phyloP scores from a whole-genome alignment of 2,797 vertebrate genomes.

The Takifugu ocellatus region DNA sequence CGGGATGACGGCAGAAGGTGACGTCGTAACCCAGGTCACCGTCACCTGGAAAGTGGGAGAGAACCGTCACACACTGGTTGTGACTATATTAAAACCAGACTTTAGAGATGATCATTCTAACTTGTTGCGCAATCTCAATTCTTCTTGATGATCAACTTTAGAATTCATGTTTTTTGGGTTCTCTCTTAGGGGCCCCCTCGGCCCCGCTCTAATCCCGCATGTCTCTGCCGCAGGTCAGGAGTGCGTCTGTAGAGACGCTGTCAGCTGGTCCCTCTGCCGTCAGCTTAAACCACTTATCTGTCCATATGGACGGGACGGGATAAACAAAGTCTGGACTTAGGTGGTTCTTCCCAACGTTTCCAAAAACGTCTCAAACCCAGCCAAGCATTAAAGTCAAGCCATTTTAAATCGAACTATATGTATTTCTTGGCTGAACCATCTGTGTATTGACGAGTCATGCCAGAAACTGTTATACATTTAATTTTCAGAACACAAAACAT shows the following conservation, averaged over 20 bases:
- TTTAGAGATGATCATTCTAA: background rate
- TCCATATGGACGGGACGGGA: conserved; percentile 52
- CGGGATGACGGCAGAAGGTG: conserved; percentile 1
- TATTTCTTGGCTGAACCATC: no score
- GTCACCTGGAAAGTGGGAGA: conserved; percentile 11
- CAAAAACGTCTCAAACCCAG: no score
- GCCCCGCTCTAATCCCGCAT: conserved; percentile 49
- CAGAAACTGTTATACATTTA: no score
- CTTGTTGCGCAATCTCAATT: background rate
- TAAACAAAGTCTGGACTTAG: conserved; percentile 39
- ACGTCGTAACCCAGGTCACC: background rate
- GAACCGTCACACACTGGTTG: conserved; percentile 51
- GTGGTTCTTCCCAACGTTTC: background rate
- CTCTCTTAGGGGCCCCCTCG: conserved; percentile 6
- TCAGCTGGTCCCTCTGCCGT: conserved; percentile 39
- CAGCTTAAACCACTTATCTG: conserved; percentile 68
- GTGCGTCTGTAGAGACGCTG: background rate
- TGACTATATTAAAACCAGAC: conserved; percentile 4
- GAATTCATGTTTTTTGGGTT: background rate
- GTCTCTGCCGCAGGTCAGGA: conserved; percentile 41
- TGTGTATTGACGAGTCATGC: no score
- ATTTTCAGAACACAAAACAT: no score
- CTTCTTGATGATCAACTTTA: background rate
- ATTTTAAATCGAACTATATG: no score
- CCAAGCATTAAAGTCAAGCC: no score